Evolutionary conservation across 2,113 vertebrate genomes (phyloP).

Genomic region (Crotalus tigris): DNA sequence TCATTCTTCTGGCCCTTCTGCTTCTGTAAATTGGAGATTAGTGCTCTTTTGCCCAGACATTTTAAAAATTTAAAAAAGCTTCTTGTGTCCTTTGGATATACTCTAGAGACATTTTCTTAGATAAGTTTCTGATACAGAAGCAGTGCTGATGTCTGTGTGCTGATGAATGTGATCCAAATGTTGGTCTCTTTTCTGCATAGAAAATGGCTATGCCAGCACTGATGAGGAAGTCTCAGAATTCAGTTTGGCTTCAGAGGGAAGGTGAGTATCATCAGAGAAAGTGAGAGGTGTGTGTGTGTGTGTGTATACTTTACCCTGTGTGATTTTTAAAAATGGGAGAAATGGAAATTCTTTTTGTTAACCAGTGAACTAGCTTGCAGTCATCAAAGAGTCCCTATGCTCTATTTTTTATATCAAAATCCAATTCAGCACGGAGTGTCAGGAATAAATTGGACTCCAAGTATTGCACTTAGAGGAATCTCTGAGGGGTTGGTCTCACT

Average conservation of each 20-base stretch:
- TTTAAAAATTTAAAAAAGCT: neutral
- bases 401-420: neutral
- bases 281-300: neutral
- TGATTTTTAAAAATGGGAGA: neutral
- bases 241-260: slow-evolving; percentile 87
- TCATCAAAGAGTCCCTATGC: neutral
- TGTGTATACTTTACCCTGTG: neutral
- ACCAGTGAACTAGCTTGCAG: neutral
- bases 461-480: neutral
- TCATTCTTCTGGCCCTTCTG: neutral
- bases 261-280: slow-evolving; percentile 68
- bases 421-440: neutral
- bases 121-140: neutral
- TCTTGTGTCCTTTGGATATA: neutral
- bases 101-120: neutral
- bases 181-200: slow-evolving; percentile 58
- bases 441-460: neutral
- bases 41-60: neutral
- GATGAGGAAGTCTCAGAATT: slow-evolving; percentile 93
- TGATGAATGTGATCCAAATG: slow-evolving; percentile 1
- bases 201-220: slow-evolving; percentile 91
- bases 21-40: neutral
- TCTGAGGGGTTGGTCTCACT: too few relatives aligned
- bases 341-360: neutral
- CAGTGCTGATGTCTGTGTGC: accelerated